Evolutionary conservation across 2,888 invertebrate species (phyloP), one percentile per base, ranked within the genome.

Genomic region (Caenorhabditis virilis): DNA sequence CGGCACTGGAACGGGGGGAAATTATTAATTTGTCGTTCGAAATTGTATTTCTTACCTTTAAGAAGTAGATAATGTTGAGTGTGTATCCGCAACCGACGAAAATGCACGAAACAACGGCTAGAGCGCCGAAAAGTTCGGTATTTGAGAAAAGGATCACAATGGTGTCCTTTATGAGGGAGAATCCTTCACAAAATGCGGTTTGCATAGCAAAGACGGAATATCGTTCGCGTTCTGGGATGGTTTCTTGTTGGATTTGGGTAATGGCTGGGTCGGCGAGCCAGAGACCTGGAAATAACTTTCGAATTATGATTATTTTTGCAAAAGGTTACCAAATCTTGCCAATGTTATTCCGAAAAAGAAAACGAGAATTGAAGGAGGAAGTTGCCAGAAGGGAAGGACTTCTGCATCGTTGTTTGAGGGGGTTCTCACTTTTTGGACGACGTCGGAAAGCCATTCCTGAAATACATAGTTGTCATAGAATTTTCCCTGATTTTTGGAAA

Each of bases 251-350:
- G 23, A 79, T 72, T 48, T 79, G 76, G 1, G 67, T 73, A 38
- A 79, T 79, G 5, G 79, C 64, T 0, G 78, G 74, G 39, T 79
- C 79, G 2, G 78, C 75, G 15, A 79, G 61, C 79, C 79, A 79
- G 11, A 79, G 65, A 13, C 79, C 77, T 61, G 27, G 11, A 69
- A n/a, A n/a, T n/a, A n/a, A n/a, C n/a, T n/a, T n/a, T n/a, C 66
- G 3, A 35, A 33, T 2, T 2, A 33, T 15, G 33, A 46, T 1
- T 46, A 25, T 2, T 46, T 15, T 36, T 3, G 16, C 18, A 16
- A 16, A 56, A 26, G 23, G 13, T 57, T 23, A 66, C 67, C 73
- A 36, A 65, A 74, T 38, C 80, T 48, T 1, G 80, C 79, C 2
- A 65, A 36, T 2, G 73, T 78, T 49, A 80, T 76, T 18, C 80